phyloP scores from a whole-genome alignment of 2,888 invertebrate species.

The Cheilosia vernalis region DNA sequence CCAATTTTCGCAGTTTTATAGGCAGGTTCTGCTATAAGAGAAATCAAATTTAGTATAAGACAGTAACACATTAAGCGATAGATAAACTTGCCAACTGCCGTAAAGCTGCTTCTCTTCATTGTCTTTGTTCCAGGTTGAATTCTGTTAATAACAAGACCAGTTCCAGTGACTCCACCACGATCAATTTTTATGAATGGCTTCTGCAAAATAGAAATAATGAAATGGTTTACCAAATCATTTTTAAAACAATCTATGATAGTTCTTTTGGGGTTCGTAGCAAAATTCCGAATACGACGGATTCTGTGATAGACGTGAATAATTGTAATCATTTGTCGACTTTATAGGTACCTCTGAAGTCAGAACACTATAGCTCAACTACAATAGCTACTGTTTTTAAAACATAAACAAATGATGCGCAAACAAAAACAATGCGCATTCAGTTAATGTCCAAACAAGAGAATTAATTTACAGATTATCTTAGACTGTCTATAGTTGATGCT shows the following conservation, averaged over 20 bases:
- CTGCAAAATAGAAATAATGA: slow-evolving; percentile 40
- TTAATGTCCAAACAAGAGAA: too few species aligned
- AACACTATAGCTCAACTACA: too few species aligned
- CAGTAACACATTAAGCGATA: neutral
- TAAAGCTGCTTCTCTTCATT: slow-evolving; percentile 79
- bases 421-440: too few species aligned
- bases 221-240: neutral
- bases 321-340: too few species aligned
- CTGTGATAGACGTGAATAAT: too few species aligned
- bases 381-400: too few species aligned
- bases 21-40: slow-evolving; percentile 71
- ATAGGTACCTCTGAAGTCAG: too few species aligned
- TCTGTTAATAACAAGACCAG: slow-evolving; percentile 77
- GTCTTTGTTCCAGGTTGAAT: slow-evolving; percentile 76
- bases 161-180: slow-evolving; percentile 55
- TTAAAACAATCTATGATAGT: too few species aligned
- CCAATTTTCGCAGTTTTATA: slow-evolving; percentile 78
- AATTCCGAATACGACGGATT: too few species aligned
- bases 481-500: neutral
- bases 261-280: too few species aligned
- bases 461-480: neutral
- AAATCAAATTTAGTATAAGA: neutral
- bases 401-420: too few species aligned
- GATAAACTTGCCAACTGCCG: slow-evolving; percentile 68
- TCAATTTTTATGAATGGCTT: slow-evolving; percentile 77